Percentiles rank a stretch among this genome's conserved stretches.
Conservation (phyloP, 2,797 vertebrate genomes). For the Melanotaenia nigrans region DNA sequence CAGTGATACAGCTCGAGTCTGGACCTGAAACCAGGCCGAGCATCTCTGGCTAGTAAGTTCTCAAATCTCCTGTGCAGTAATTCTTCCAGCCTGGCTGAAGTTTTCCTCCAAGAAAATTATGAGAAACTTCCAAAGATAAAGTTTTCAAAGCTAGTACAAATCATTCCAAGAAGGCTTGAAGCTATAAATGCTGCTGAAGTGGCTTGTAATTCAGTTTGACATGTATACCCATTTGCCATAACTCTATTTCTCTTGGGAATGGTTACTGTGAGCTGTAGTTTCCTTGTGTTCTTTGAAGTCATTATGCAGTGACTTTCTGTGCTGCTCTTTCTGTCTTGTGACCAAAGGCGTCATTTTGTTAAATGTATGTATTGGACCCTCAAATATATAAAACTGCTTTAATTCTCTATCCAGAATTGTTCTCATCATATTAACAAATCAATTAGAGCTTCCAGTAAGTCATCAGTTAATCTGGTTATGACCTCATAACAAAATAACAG, state of each 20-base stretch:
- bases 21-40: not conserved
- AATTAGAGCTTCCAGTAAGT: constrained; percentile 3
- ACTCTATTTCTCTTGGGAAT: not conserved
- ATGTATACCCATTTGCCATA: not conserved
- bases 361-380: not conserved
- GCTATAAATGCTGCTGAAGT: not conserved
- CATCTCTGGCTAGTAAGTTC: not conserved
- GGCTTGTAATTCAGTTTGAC: not conserved
- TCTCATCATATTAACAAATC: not conserved
- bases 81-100: not conserved
- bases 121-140: not conserved
- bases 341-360: not conserved
- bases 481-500: not conserved
- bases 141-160: not conserved
- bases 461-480: not conserved
- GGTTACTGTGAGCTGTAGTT: not conserved
- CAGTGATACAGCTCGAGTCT: not conserved
- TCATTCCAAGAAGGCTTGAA: not conserved
- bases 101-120: not conserved
- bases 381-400: not conserved
- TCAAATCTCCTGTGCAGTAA: too few species aligned
- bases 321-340: not conserved
- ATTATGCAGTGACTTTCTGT: not conserved
- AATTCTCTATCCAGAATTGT: not conserved
- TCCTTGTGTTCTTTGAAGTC: not conserved